Base-by-base conservation (phyloP, 2,888 invertebrate genomes). In the Loripinus fragilis region DNA sequence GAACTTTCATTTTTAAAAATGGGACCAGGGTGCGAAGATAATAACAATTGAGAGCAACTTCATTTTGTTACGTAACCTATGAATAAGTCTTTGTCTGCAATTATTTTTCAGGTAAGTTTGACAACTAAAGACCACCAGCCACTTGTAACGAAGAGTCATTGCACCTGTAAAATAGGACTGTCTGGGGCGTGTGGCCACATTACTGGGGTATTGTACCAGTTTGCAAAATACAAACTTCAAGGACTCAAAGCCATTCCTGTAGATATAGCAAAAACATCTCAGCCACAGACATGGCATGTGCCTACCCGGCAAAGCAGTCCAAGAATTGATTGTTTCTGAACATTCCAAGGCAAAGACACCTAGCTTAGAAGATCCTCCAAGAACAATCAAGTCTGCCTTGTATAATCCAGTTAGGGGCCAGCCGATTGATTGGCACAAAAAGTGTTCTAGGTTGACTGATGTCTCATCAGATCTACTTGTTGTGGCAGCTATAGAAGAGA, bases 361-460 rank as follows among this genome's bases (percentile, higher is more conserved):
- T 12, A 7, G 12, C 7, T 20, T n/a, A n/a, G 50, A 50, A 50
- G 50, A n/a, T 7, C 12, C n/a, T 20, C 66, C 70, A 10, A 25
- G 55, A 28, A 20, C 33, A 10, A 25, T 71, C 5, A 35, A 28
- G 23, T 71, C 71, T 41, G 60, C 71, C 23, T 42, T 71, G 2
- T 71, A 71, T 28, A 71, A 71, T 60, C 71, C 71, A 5, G 60
- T 71, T 17, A 25, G 71, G 8, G 55, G 71, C 2, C 41, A 71
- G 30, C 28, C 5, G 20, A 20, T 55, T 3, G 41, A 38, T 12
- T 71, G 60, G 71, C 35, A 28, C 25, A 25, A 55, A n/a, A 33
- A 55, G 38, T 33, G 35, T n/a, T 55, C 55, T 35, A n/a, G 17
- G 17, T 15, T 71, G 17, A n/a, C 23, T 2, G 7, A 1, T 35